Base-by-base conservation (phyloP, 2,113 vertebrate species). In the Ia io region DNA sequence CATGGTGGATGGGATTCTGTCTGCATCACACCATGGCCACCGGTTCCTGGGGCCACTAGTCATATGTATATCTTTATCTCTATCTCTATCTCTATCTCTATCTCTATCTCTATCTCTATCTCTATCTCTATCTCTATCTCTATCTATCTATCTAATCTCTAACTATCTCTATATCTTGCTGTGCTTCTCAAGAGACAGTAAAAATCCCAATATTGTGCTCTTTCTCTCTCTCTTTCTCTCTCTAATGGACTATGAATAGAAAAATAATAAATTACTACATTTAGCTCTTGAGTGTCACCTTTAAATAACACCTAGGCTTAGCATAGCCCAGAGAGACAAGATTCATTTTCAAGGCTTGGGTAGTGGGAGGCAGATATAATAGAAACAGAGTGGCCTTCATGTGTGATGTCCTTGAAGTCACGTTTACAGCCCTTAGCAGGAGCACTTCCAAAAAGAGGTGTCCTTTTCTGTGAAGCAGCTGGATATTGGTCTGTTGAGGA, bases 1-100 rank as follows among this genome's bases (percentile, higher is more conserved):
- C 47, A 9, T 89, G 96, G 98, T 96, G 95, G 96, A 97, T 97
- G 84, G 84, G 90, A 96, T 97, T 97, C 92, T 97, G 92, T 87
- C 93, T 93, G 74, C 65, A 95, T 95, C 92, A 71, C 42, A 22
- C 92, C 96, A 95, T 77, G 97, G 91, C 97, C 76, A 73, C 28
- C 93, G 96, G 95, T 97, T 94, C 93, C 95, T 63, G 51, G 56
- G 94, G 93, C 61, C 35, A 97, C 96, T 97, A 23, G 84, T 96
- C 76, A 92, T 96, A 90, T 77, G n/a, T 95, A 85, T 74, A 93
- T 59, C 56, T 59, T 8, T 4, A 23, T 51, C 49, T 51, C 49
- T 51, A 51, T 51, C 49, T 51, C 49, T 51, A 51, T 51, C 49
- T 51, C 49, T 53, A 51, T 51, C 53, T 53, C 53, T 14, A 53